These are phyloP conservation scores for Leucophora obtusa DNA, from an alignment of 2,888 invertebrate genomes.

Conservation along the genomic window DNA sequence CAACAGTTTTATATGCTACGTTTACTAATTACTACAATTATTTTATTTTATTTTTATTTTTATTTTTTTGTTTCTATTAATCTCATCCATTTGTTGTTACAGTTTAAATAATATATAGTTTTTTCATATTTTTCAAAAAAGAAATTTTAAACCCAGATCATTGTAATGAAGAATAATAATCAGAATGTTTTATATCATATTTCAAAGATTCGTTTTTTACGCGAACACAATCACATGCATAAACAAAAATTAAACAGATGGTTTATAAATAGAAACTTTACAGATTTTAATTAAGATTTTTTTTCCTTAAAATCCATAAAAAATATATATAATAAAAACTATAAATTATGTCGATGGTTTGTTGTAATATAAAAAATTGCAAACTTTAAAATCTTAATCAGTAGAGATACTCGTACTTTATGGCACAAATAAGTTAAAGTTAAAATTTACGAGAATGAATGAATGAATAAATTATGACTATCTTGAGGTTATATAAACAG, in stretches of 20 bases:
- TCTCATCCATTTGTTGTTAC: slow-evolving; percentile 30
- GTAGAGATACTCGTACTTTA: slow-evolving; percentile 36
- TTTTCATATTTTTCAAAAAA: neutral
- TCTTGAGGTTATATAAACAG: neutral
- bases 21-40: slow-evolving; percentile 11
- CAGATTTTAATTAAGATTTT: slow-evolving; percentile 41
- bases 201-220: slow-evolving; percentile 22
- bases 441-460: slow-evolving; percentile 20
- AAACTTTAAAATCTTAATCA: slow-evolving; percentile 25
- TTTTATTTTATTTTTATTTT: too few species aligned
- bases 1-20: slow-evolving; percentile 47
- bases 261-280: slow-evolving; percentile 11
- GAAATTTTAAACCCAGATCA: slow-evolving; percentile 13
- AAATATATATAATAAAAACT: slow-evolving; percentile 37
- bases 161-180: slow-evolving; percentile 22
- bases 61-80: neutral
- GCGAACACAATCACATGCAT: too few species aligned
- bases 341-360: slow-evolving; percentile 38
- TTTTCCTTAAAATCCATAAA: slow-evolving; percentile 19
- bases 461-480: neutral
- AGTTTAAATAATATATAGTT: neutral
- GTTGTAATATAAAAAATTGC: slow-evolving; percentile 5
- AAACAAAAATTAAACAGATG: neutral
- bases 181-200: slow-evolving; percentile 41
- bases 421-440: slow-evolving; percentile 19